Percentiles rank a stretch among this genome's conserved stretches.
These are phyloP conservation scores for Peromyscus polionotus DNA, from an alignment of 2,113 vertebrate genomes.

Conservation along the genomic window DNA sequence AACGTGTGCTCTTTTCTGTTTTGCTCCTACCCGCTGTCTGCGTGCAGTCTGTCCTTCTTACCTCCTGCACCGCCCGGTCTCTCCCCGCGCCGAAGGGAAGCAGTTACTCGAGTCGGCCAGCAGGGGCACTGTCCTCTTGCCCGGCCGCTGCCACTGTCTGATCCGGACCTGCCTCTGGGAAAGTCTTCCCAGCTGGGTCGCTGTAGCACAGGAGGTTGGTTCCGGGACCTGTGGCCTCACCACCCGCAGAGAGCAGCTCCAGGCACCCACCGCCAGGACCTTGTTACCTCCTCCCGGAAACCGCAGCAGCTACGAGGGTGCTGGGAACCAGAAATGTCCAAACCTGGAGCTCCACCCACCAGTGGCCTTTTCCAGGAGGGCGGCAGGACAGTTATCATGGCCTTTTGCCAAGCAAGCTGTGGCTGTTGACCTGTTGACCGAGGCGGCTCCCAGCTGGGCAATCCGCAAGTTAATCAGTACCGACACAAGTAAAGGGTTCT, in stretches of 20 bases:
- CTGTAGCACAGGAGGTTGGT: neutral
- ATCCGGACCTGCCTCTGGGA: neutral
- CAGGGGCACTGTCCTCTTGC: neutral
- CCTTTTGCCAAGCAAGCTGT: neutral
- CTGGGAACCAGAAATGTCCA: neutral
- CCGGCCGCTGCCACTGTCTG: neutral
- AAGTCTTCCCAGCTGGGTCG: neutral
- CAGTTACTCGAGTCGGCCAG: conserved; percentile 20
- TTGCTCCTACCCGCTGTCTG: neutral
- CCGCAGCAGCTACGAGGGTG: neutral
- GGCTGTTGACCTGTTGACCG: conserved; percentile 23
- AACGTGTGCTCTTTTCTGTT: neutral
- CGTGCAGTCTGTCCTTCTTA: neutral
- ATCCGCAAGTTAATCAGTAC: neutral
- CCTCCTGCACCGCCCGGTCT: neutral
- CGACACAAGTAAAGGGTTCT: neutral
- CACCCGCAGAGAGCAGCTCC: neutral
- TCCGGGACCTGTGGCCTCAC: neutral
- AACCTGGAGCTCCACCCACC: neutral
- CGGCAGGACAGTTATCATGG: neutral
- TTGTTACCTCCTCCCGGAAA: neutral
- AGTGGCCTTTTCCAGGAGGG: neutral
- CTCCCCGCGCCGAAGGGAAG: neutral
- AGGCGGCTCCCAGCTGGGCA: conserved; percentile 6
- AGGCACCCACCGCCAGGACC: neutral